Evolutionary conservation across 2,888 invertebrate species (phyloP), one percentile per base, ranked within the genome.

Genomic region (Helleia helle): DNA sequence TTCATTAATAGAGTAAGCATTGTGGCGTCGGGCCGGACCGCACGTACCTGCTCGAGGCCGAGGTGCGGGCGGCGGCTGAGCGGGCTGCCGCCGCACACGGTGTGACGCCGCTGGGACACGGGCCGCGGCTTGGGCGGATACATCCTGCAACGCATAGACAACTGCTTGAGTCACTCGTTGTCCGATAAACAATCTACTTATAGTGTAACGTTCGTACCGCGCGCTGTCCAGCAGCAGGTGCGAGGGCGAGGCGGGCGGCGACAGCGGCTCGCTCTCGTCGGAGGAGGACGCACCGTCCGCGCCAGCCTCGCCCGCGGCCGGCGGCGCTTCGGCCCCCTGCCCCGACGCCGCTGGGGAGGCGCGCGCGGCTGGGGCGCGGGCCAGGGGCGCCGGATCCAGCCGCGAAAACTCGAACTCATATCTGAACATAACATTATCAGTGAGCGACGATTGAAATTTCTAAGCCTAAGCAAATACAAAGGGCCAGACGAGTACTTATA

Each of bases 81-180:
- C n/a, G 92, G 91, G 51, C 89, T 90, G 42, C 90, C 92, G 9
- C 97, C 95, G 55, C 95, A 92, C 50, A 97, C 93, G 1, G 96
- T 94, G 54, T 96, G 95, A 11, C 97, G 86, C 12, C 59, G 87
- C 30, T 53, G 64, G 38, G 53, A 54, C 26, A 47, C 44, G 29
- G 90, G 87, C 43, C 92, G 87, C 5, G 94, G 94, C 69, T 92
- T 93, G 2, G 91, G 88, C 37, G 91, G 89, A 65, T 92, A 93
- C 61, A 94, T 74, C 25, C 93, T 74, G 60, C 31, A 14, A n/a
- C 7, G 2, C 12, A n/a, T n/a, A 22, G 11, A 8, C 22, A 5
- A 6, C 7, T 4, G 1, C 17, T 9, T 13, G 1, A 15, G 6
- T 25, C 14, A 34, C n/a, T n/a, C n/a, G n/a, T n/a, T n/a, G n/a